A percentile compares a stretch with the other conserved stretches of the same genome.
phyloP scores from a whole-genome alignment of 2,888 invertebrate species.

The Platycheirus rosarum region DNA sequence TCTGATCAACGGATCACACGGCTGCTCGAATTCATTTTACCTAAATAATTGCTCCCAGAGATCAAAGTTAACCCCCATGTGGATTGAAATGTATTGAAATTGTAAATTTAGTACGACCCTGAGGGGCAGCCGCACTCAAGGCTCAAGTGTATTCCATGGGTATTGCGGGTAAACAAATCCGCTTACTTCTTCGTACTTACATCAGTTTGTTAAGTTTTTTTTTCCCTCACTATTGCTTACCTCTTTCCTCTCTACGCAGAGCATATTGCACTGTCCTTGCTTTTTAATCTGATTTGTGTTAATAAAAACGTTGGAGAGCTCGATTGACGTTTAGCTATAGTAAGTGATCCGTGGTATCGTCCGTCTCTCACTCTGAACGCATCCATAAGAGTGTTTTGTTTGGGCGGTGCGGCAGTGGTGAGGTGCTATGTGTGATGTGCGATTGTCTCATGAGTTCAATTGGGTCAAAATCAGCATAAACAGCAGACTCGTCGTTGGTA shows the following conservation, averaged over 20 bases:
- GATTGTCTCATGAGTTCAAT: slow-evolving; percentile 73
- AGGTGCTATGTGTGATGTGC: slow-evolving; percentile 48
- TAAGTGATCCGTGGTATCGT: slow-evolving; percentile 50
- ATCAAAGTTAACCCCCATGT: slow-evolving; percentile 64
- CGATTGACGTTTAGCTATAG: slow-evolving; percentile 42
- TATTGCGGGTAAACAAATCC: neutral
- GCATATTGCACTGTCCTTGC: slow-evolving; percentile 50
- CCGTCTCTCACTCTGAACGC: slow-evolving; percentile 23
- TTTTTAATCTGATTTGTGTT: slow-evolving; percentile 54
- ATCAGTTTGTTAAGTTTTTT: slow-evolving; percentile 19
- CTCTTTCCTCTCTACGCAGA: slow-evolving; percentile 3
- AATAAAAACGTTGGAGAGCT: slow-evolving; percentile 63
- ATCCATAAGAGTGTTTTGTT: slow-evolving; percentile 50
- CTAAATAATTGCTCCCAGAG: slow-evolving; percentile 10
- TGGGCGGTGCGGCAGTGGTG: slow-evolving; percentile 11
- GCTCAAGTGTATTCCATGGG: slow-evolving; percentile 23
- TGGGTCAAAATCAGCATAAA: slow-evolving; percentile 74
- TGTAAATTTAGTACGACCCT: slow-evolving; percentile 64
- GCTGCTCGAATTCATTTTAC: too few species aligned
- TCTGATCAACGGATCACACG: too few species aligned
- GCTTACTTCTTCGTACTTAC: slow-evolving; percentile 19
- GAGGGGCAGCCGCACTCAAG: slow-evolving; percentile 53
- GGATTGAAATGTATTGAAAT: slow-evolving; percentile 70
- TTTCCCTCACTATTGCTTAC: slow-evolving; percentile 17
- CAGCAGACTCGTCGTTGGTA: slow-evolving; percentile 65